Conservation (phyloP, 2,113 vertebrate genomes). For the Narcine bancroftii region DNA sequence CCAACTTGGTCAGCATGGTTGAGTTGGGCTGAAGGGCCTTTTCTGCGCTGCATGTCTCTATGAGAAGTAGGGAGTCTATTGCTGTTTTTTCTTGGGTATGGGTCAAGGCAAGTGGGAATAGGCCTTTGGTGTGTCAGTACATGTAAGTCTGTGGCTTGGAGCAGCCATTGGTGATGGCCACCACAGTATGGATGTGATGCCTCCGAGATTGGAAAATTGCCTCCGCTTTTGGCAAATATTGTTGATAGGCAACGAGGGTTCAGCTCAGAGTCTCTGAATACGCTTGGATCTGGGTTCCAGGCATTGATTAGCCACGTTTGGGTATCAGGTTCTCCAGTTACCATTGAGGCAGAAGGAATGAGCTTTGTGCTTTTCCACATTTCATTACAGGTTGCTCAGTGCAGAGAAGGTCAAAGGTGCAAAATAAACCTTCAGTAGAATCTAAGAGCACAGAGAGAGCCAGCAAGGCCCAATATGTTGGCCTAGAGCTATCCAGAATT, state of each 20-base stretch:
- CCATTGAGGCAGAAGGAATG: neutral
- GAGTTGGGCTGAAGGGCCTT: too few relatives aligned
- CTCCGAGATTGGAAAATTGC: neutral
- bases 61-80: too few relatives aligned
- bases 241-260: neutral
- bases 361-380: neutral
- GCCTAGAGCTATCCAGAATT: too few relatives aligned
- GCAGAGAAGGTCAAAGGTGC: neutral
- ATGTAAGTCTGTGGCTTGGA: neutral
- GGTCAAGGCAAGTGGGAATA: neutral
- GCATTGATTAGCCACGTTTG: neutral
- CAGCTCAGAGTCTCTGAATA: neutral
- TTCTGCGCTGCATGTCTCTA: too few relatives aligned
- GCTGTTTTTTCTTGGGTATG: neutral
- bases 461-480: too few relatives aligned
- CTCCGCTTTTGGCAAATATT: neutral
- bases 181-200: neutral
- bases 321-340: too few relatives aligned
- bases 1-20: too few relatives aligned
- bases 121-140: neutral
- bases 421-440: too few relatives aligned
- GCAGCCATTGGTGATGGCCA: neutral
- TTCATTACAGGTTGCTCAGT: neutral
- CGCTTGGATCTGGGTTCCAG: neutral
- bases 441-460: too few relatives aligned